Conservation (phyloP, 2,797 vertebrate species). For the Gallinago stenura region DNA sequence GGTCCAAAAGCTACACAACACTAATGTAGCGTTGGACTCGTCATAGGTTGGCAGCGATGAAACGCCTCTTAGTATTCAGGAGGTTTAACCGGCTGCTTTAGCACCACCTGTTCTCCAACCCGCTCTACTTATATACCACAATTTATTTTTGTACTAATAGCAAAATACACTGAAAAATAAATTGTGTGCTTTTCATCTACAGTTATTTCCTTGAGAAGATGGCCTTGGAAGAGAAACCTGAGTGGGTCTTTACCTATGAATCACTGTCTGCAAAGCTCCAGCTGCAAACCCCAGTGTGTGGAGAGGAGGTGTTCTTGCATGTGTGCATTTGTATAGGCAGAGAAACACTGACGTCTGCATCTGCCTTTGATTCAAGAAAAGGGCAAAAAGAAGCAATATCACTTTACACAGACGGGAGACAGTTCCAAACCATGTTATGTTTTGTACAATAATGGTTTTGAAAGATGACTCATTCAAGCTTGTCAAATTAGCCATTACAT, state of each 20-base stretch:
- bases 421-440: constrained; percentile 39
- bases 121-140: background rate
- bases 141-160: constrained; percentile 66
- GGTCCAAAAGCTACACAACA: constrained; percentile 46
- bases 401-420: background rate
- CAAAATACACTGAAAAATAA: constrained; percentile 66
- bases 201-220: constrained; percentile 37
- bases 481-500: constrained; percentile 68
- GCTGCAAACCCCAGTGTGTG: background rate
- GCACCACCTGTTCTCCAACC: constrained; percentile 64
- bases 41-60: background rate
- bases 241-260: constrained; percentile 30
- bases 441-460: constrained; percentile 44
- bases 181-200: background rate
- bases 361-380: constrained; percentile 26
- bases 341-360: background rate
- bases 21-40: background rate
- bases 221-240: constrained; percentile 9
- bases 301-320: background rate
- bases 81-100: background rate
- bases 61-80: background rate
- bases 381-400: background rate
- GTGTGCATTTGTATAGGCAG: background rate
- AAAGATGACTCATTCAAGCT: constrained; percentile 53
- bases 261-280: background rate